Percentiles rank a stretch among this genome's conserved stretches.
phyloP scores from a whole-genome alignment of 2,888 invertebrate species.

The Beris morrisii region DNA sequence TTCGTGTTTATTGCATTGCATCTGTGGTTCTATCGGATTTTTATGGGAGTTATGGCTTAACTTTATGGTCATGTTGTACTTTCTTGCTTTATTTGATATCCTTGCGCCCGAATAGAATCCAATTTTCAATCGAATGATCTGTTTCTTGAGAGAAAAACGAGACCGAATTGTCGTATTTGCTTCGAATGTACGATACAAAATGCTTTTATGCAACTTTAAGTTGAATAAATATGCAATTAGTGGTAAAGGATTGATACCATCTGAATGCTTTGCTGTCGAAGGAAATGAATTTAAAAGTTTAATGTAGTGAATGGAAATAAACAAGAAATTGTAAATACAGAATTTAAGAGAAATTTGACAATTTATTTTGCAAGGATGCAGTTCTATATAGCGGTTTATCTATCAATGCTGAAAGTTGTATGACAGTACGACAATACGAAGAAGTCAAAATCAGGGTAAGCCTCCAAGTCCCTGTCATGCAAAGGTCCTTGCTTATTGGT shows the following conservation, averaged over 20 bases:
- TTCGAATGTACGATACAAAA: slow-evolving; percentile 6
- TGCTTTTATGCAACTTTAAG: slow-evolving; percentile 18
- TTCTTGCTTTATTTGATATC: slow-evolving; percentile 23
- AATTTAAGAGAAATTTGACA: too few relatives aligned
- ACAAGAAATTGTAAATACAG: too few relatives aligned
- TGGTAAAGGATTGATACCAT: slow-evolving; percentile 6
- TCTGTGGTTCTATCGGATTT: slow-evolving; percentile 32
- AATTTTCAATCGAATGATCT: slow-evolving; percentile 29
- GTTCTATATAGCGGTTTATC: too few relatives aligned
- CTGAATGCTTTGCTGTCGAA: slow-evolving; percentile 6
- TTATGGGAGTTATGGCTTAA: slow-evolving; percentile 34
- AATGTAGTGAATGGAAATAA: too few relatives aligned
- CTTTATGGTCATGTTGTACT: slow-evolving; percentile 32
- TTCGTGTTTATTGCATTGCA: slow-evolving; percentile 35
- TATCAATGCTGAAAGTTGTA: too few relatives aligned
- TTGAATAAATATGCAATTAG: slow-evolving; percentile 29
- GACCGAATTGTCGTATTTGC: neutral
- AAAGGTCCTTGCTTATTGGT: too few relatives aligned
- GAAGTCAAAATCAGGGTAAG: too few relatives aligned
- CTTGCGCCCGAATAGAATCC: slow-evolving; percentile 19
- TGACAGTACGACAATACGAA: too few relatives aligned
- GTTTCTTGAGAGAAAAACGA: neutral
- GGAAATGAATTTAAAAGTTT: too few relatives aligned
- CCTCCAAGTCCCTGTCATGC: too few relatives aligned
- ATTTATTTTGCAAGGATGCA: too few relatives aligned